A percentile compares a stretch with the other conserved stretches of the same genome.
Evolutionary conservation across 2,888 invertebrate genomes (phyloP).

Genomic region (Altica lythri): DNA sequence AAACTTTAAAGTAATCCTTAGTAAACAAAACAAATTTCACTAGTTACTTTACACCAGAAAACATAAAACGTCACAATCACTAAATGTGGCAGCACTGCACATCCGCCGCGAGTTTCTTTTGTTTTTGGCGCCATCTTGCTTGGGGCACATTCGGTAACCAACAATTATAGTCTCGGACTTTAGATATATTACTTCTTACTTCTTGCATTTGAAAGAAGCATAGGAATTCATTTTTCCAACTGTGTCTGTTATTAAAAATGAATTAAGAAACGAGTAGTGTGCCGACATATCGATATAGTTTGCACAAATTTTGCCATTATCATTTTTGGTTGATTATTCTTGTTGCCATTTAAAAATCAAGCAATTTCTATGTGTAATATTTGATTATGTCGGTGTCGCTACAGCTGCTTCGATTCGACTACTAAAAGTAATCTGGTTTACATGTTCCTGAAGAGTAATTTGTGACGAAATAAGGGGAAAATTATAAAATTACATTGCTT

Average conservation of each 20-base stretch:
- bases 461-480: slow-evolving; percentile 61
- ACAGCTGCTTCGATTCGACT: slow-evolving; percentile 55
- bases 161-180: slow-evolving; percentile 54
- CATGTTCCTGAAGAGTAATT: slow-evolving; percentile 58
- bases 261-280: slow-evolving; percentile 37
- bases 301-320: too few relatives aligned
- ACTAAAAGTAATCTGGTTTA: slow-evolving; percentile 55
- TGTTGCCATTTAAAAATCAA: slow-evolving; percentile 13
- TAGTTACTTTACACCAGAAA: too few relatives aligned
- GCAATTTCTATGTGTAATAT: slow-evolving; percentile 8
- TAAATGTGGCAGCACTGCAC: slow-evolving; percentile 29
- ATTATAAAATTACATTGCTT: slow-evolving; percentile 61
- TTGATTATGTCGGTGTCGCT: slow-evolving; percentile 43
- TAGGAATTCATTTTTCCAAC: slow-evolving; percentile 25
- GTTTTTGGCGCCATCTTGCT: slow-evolving; percentile 57
- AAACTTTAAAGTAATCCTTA: not conserved
- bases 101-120: slow-evolving; percentile 44
- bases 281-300: slow-evolving; percentile 17
- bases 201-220: slow-evolving; percentile 31
- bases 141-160: slow-evolving; percentile 49
- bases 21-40: too few relatives aligned
- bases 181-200: slow-evolving; percentile 53
- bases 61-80: slow-evolving; percentile 7
- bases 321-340: too few relatives aligned
- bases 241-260: slow-evolving; percentile 42